Evolutionary conservation across 2,113 vertebrate genomes (phyloP).

Genomic region (Romanogobio albipinnatus): DNA sequence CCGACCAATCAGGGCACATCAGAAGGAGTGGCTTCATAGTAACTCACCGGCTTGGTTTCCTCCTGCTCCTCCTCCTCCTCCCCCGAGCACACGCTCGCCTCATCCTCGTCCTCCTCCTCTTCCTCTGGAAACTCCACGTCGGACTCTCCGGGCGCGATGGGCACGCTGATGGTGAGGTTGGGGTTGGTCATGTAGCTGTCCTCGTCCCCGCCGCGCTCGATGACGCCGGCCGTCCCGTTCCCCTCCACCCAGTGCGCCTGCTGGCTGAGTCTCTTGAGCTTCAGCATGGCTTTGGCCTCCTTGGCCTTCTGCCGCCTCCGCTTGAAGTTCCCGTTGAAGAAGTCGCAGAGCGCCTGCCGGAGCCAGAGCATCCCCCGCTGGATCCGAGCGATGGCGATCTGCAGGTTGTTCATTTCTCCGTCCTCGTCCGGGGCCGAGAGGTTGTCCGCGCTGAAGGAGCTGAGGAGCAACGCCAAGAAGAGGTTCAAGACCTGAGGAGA

Average conservation of each 20-base stretch:
- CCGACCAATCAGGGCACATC: too few relatives aligned
- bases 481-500: conserved; percentile 89
- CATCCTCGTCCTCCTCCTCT: conserved; percentile 76
- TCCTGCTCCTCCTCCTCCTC: conserved; percentile 61
- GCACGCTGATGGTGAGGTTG: conserved; percentile 86
- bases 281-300: conserved; percentile 85
- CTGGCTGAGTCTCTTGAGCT: conserved; percentile 82
- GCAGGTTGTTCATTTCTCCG: conserved; percentile 96
- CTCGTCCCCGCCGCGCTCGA: conserved; percentile 70
- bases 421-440: conserved; percentile 91
- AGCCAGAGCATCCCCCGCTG: conserved; percentile 81
- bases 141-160: conserved; percentile 92
- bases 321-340: conserved; percentile 86
- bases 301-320: conserved; percentile 77
- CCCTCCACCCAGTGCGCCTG: conserved; percentile 77
- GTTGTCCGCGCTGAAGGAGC: conserved; percentile 96
- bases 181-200: conserved; percentile 85
- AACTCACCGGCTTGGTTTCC: background rate
- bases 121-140: conserved; percentile 91
- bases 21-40: too few relatives aligned
- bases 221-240: conserved; percentile 74
- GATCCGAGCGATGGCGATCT: conserved; percentile 92
- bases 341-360: conserved; percentile 77
- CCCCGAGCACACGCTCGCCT: conserved; percentile 64
- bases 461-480: conserved; percentile 95